Conservation (phyloP, 2,888 invertebrate species). For the Mamestra brassicae region DNA sequence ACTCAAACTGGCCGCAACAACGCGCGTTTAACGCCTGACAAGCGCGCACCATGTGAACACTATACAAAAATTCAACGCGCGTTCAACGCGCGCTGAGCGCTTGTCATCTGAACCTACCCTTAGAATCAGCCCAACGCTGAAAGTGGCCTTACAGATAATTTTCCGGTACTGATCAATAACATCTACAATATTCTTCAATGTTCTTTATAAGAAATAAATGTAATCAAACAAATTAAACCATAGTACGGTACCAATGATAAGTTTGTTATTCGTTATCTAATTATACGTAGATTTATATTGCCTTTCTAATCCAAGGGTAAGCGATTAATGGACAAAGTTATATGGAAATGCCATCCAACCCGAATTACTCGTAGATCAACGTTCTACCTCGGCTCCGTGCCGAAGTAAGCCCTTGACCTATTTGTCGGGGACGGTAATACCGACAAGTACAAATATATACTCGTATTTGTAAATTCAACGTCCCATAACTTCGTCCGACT, state of each 20-base stretch:
- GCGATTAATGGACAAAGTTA: constrained; percentile 60
- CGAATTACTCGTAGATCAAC: constrained; percentile 60
- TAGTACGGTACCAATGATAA: constrained; percentile 7
- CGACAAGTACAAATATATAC: constrained; percentile 39
- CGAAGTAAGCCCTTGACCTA: constrained; percentile 59
- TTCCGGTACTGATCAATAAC: background rate
- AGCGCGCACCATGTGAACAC: no score
- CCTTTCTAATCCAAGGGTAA: constrained; percentile 40
- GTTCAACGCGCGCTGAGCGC: no score
- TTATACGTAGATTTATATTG: constrained; percentile 42
- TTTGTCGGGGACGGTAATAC: constrained; percentile 46
- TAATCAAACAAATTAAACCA: constrained; percentile 5
- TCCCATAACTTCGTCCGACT: constrained; percentile 18
- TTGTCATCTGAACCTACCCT: no score
- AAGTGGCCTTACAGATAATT: background rate
- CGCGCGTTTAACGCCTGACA: no score
- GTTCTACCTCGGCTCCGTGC: constrained; percentile 40
- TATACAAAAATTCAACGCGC: no score
- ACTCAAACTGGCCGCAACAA: no score
- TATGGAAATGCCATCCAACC: constrained; percentile 57
- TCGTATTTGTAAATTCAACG: constrained; percentile 30
- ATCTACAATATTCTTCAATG: background rate
- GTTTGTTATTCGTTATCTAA: constrained; percentile 43
- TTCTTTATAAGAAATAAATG: background rate
- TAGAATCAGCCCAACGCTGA: background rate